These are phyloP conservation scores for Coilia nasus DNA, from an alignment of 2,797 vertebrate species.

Conservation along the genomic window DNA sequence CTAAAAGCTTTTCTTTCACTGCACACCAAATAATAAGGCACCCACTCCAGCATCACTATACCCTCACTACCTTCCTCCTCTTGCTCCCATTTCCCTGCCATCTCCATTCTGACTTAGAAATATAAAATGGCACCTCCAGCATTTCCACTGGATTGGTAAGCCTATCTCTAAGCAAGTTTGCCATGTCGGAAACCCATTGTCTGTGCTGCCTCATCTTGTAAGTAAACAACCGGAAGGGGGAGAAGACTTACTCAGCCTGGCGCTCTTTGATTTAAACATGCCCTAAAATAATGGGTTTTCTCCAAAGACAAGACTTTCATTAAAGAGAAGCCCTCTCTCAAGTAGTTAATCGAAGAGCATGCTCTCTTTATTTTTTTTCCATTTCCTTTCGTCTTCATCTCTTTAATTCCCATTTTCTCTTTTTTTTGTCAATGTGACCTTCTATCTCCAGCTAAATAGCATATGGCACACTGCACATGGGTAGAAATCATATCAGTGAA, in stretches of 20 bases:
- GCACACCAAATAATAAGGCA: conserved; percentile 48
- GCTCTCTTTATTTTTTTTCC: conserved; percentile 33
- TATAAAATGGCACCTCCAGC: conserved; percentile 58
- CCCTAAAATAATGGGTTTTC: conserved; percentile 61
- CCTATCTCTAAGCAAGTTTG: conserved; percentile 71
- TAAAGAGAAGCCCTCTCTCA: conserved; percentile 58
- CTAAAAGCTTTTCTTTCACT: conserved; percentile 25
- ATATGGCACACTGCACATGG: conserved; percentile 22
- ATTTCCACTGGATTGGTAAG: conserved; percentile 71
- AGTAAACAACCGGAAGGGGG: conserved; percentile 71
- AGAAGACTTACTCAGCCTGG: conserved; percentile 60
- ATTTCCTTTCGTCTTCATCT: conserved; percentile 27
- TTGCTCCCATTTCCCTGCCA: conserved; percentile 48
- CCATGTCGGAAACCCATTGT: conserved; percentile 67
- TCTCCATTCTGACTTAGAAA: conserved; percentile 61
- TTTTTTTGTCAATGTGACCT: conserved; percentile 6
- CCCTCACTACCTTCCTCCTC: not conserved
- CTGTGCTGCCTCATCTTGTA: conserved; percentile 63
- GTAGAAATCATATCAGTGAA: conserved; percentile 37
- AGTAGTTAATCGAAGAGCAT: conserved; percentile 48
- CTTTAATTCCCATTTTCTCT: conserved; percentile 7
- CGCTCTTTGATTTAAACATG: conserved; percentile 68
- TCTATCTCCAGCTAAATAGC: conserved; percentile 9
- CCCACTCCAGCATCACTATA: conserved; percentile 40
- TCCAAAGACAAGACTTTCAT: conserved; percentile 60